Base-by-base conservation (phyloP, 2,797 vertebrate species). In the Fistularia commersonii region DNA sequence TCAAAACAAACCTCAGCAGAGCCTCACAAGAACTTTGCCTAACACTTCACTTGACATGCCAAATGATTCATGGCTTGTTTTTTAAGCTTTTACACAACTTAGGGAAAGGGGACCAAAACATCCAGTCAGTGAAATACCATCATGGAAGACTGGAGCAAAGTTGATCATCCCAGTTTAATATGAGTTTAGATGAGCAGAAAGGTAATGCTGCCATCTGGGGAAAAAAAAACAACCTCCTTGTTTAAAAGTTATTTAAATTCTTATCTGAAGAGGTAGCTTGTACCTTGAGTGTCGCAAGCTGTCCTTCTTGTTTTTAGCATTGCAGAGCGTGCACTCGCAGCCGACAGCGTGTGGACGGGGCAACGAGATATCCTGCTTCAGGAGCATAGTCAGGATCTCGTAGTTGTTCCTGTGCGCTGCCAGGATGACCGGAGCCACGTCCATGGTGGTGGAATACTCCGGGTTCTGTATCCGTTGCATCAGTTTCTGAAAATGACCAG, bases 321-420 rank as follows among this genome's bases (percentile, higher is more conserved):
- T 96, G 85, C 97, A 99, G 46, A 99, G 84, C 0, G 93, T 98
- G 74, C 97, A 99, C 67, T 99, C 97, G 74, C 97, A 99, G 74
- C 97, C 97, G 5, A 99, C 97, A 5, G 97, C 96, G 23, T 99
- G 97, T n/a, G 97, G 97, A 63, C 97, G 92, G 6, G 97, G 97
- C 48, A 99, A 88, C 0, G 96, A 98, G 71, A 98, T 95, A 66
- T 99, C 97, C 79, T 98, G 96, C 64, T 99, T 98, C 67, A 99
- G 86, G 32, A 99, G 88, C 96, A 99, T 98, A 11, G 96, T 98
- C 58, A 99, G 92, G 77, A 99, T 99, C 85, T 99, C 97, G 43
- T 99, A 99, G 88, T 99, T 98, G 87, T 99, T 98, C 72, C 95
- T 93, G 85, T 99, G 97, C 56, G 97, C 97, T 32, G 97, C 97